Evolutionary conservation across 1,140 invertebrate genomes (phyloP), one percentile per base, ranked within the genome.

Genomic region (Penaeus vannamei): DNA sequence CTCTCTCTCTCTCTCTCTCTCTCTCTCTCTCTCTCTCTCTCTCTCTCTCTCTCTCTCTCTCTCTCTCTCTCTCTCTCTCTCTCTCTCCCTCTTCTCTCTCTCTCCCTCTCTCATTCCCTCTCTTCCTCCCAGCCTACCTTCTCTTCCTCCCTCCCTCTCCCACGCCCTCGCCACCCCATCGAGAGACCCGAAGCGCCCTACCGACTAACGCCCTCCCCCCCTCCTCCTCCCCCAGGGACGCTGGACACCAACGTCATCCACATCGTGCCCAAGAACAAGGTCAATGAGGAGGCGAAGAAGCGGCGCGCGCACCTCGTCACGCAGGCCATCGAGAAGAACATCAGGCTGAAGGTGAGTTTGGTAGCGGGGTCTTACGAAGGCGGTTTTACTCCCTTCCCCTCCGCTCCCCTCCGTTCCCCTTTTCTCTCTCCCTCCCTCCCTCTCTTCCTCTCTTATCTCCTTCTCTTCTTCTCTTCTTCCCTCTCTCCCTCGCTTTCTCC

Each of bases 321-420:
- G 92, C 95, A 96, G 92, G 95, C 95, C 29, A 96, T 96, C 91
- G 96, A 96, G 94, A 95, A 95, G 91, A 97, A 96, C 46, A 96
- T 96, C 92, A 94, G 96, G 92, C 94, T 97, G 87, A 94, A 95
- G 94, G 95, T 94, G 90, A 91, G 91, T 80, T 60, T 32, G 60
- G 32, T 53, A 17, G 79, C 32, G 3, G 3, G 42, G 42, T 5
- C 42, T 46, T 46, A n/a, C n/a, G n/a, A n/a, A n/a, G n/a, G n/a
- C n/a, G n/a, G n/a, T n/a, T n/a, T 72, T 72, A 12, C n/a, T 72
- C 66, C n/a, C 32, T 32, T 32, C 66, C 17, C 19, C n/a, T 2
- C 32, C 12, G 12, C 22, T 7, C 23, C 12, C 32, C 32, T 22
- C 12, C 32, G 20, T 22, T 72, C 22, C 66, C 66, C 12, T 1